phyloP scores from a whole-genome alignment of 2,888 invertebrate genomes.

The Pristionchus fissidentatus region DNA sequence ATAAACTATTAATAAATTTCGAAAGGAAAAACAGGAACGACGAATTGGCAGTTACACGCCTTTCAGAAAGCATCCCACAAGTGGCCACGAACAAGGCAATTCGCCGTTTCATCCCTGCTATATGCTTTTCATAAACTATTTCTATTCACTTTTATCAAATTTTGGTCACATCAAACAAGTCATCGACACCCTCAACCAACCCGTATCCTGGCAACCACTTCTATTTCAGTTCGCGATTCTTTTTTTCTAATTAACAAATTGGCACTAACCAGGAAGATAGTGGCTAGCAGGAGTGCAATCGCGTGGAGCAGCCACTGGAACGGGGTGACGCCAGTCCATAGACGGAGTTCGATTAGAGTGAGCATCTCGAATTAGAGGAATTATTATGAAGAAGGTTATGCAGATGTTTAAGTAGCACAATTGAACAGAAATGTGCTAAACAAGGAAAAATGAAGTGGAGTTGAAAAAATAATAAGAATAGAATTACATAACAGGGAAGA shows the following conservation, averaged over 20 bases:
- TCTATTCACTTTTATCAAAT: no score
- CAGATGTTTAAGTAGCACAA: neutral
- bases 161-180: no score
- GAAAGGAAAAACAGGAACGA: no score
- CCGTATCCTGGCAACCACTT: neutral
- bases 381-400: neutral
- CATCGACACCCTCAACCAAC: no score
- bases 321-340: constrained; percentile 41
- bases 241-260: neutral
- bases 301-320: constrained; percentile 41
- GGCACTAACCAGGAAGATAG: constrained; percentile 29
- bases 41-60: no score
- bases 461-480: neutral
- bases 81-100: neutral
- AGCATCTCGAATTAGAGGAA: constrained; percentile 28
- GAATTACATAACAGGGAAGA: neutral
- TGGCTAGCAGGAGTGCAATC: neutral
- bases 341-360: neutral
- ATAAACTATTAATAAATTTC: no score
- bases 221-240: no score
- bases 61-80: no score
- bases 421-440: no score
- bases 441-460: neutral
- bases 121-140: neutral
- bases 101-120: neutral